Evolutionary conservation across 2,888 invertebrate species (phyloP).

Genomic region (Drosophila planitibia): DNA sequence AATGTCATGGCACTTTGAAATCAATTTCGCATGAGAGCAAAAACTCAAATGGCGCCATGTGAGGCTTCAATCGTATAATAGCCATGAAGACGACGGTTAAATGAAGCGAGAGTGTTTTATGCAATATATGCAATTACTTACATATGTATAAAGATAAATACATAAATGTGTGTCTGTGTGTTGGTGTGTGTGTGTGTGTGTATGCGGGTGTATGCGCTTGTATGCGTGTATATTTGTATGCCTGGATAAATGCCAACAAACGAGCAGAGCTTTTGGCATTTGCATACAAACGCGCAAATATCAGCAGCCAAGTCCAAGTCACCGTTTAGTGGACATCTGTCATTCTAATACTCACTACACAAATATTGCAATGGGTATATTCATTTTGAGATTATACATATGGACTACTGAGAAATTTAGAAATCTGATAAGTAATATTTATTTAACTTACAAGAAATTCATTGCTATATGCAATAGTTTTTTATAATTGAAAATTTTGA

Average conservation of each 20-base stretch:
- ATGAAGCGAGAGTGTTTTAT: conserved; percentile 77
- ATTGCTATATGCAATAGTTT: neutral
- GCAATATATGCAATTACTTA: conserved; percentile 62
- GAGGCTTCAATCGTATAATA: conserved; percentile 1
- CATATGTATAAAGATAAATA: neutral
- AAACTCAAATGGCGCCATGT: conserved; percentile 49
- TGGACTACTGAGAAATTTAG: neutral
- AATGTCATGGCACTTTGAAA: conserved; percentile 41
- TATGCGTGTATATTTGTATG: conserved; percentile 8
- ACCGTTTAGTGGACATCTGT: conserved; percentile 41
- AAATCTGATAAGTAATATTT: neutral
- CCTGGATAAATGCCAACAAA: conserved; percentile 37
- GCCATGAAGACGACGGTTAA: conserved; percentile 44
- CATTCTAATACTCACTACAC: conserved; percentile 34
- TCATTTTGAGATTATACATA: too few species aligned
- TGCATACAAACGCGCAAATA: conserved; percentile 64
- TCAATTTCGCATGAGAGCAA: conserved; percentile 50
- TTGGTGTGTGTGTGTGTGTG: conserved; percentile 5
- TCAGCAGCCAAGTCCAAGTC: conserved; percentile 49
- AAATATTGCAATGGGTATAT: neutral
- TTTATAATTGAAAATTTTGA: neutral
- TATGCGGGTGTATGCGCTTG: neutral
- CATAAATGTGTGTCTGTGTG: conserved; percentile 10
- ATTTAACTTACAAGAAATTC: neutral
- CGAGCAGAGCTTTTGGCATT: conserved; percentile 54